A percentile compares a stretch with the other conserved stretches of the same genome.
Conservation (phyloP, 2,888 invertebrate genomes). For the Cheilosia scutellata region DNA sequence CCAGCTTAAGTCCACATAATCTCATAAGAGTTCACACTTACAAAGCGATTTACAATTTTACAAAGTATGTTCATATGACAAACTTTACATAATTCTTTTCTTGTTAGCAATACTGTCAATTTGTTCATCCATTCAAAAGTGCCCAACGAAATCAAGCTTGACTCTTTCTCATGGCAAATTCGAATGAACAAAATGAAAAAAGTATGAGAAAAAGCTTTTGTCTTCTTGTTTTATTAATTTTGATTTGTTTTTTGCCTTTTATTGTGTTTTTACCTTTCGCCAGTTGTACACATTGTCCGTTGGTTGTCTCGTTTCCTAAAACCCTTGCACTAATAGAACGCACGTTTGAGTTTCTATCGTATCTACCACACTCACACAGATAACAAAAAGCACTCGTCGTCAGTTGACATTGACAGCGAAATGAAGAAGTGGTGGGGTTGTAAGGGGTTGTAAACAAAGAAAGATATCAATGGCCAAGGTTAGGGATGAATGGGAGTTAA, state of each 20-base stretch:
- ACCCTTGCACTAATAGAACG: conserved; percentile 18
- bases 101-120: not conserved
- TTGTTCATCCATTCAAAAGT: not conserved
- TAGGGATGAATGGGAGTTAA: conserved; percentile 26
- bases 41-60: too few species aligned
- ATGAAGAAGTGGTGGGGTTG: not conserved
- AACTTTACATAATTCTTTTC: not conserved
- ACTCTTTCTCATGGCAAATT: not conserved
- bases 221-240: conserved; percentile 6
- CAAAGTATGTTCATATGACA: too few species aligned
- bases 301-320: conserved; percentile 44
- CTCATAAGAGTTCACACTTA: too few species aligned
- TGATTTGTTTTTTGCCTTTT: conserved; percentile 8
- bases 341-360: conserved; percentile 13
- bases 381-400: conserved; percentile 7
- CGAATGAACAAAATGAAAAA: not conserved
- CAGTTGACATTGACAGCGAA: conserved; percentile 29
- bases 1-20: not conserved
- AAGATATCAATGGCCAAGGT: conserved; percentile 26
- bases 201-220: conserved; percentile 15
- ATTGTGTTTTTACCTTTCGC: conserved; percentile 57
- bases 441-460: not conserved
- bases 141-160: not conserved
- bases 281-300: conserved; percentile 59
- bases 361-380: conserved; percentile 27